These are phyloP conservation scores for Planococcus citri DNA, from an alignment of 1,140 invertebrate species.

Conservation along the genomic window DNA sequence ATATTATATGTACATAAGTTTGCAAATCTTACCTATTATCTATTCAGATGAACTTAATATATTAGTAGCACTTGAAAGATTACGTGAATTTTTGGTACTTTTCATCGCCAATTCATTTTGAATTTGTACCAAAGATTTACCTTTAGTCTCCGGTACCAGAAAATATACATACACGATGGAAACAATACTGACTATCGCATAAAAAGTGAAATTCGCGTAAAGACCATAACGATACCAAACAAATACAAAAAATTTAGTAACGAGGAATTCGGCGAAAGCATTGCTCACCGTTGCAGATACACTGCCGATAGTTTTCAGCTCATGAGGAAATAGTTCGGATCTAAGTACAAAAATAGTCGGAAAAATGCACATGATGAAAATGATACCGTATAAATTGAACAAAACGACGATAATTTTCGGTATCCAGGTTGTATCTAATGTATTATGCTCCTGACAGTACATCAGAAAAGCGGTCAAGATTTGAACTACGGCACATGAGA, in stretches of 20 bases:
- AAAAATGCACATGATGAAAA: not conserved
- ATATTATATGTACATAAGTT: no score
- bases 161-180: slow-evolving; percentile 44
- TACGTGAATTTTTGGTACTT: no score
- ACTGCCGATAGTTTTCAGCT: slow-evolving; percentile 44
- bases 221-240: slow-evolving; percentile 46
- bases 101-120: no score
- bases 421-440: not conserved
- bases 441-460: not conserved
- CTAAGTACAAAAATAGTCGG: slow-evolving; percentile 36
- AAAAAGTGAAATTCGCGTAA: slow-evolving; percentile 65
- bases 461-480: not conserved
- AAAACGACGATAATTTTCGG: not conserved
- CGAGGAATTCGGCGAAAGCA: slow-evolving; percentile 44
- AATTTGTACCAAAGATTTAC: slow-evolving; percentile 60
- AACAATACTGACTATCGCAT: slow-evolving; percentile 51
- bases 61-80: no score
- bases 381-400: not conserved
- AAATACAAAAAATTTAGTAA: slow-evolving; percentile 59
- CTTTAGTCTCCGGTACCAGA: slow-evolving; percentile 69
- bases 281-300: slow-evolving; percentile 35
- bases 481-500: not conserved
- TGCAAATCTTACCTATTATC: no score
- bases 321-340: slow-evolving; percentile 47
- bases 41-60: no score